Base-by-base conservation (phyloP, 2,797 vertebrate species). In the Chrysocyon brachyurus region DNA sequence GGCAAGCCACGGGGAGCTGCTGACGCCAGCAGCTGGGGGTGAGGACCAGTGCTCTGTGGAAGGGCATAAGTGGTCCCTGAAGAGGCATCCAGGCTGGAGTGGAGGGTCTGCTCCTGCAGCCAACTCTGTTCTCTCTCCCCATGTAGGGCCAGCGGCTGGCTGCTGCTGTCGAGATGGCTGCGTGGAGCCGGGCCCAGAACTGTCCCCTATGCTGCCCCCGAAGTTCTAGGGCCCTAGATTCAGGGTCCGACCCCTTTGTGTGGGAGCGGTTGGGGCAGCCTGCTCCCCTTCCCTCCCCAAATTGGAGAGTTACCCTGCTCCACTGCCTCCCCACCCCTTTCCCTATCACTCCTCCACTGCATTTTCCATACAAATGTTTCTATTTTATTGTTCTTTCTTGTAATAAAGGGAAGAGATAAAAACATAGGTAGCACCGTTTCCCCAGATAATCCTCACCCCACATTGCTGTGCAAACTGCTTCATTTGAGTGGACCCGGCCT, bases 371-470 rank as follows among this genome's bases (percentile, higher is more conserved):
- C 97, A 97, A 98, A 99, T 97, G 81, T 98, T 98, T 99, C 98
- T 98, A 99, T 99, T 99, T 99, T 99, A 99, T 99, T 99, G 98
- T 98, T 99, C 98, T 98, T 98, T 99, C 98, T 98, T 99, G 98
- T 98, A 98, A 98, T 99, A 98, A 99, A 98, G 98, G 97, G 98
- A 98, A 99, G 94, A 98, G 94, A 94, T 94, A 98, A 98, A 98
- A 96, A 52, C 91, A 77, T 3, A 85, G 1, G 72, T 22, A 78
- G n/a, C 26, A 8, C 2, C 59, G 2, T 72, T 75, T 87, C 21
- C n/a, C n/a, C 14, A 31, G 31, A n/a, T 6, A 81, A 61, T 15
- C 49, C 54, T 21, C 16, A 63, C 24, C 64, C n/a, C 2, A 54
- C 14, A 86, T 5, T 64, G 19, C 1, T 40, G 54, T 81, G 33